A percentile compares a stretch with the other conserved stretches of the same genome.
Evolutionary conservation across 35 echinoderm and acorn worm species (phyloP).

Genomic region (Ophiothrix spiculata): DNA sequence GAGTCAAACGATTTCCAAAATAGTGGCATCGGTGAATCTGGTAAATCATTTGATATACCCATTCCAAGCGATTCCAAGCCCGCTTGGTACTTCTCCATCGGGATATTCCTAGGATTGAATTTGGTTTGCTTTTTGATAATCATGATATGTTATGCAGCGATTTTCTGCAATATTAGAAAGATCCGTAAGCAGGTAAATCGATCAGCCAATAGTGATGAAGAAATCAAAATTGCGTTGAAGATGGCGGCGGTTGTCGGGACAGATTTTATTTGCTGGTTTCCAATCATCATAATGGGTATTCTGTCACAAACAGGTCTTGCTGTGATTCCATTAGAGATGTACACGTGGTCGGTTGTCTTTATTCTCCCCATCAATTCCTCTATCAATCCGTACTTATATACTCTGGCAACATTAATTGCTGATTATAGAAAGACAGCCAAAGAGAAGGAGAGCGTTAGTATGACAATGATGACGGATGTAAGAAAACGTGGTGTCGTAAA

Average conservation of each 20-base stretch:
- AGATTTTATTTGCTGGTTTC: constrained; percentile 55
- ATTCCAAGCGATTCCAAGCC: not conserved
- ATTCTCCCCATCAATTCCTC: constrained; percentile 51
- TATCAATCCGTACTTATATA: constrained; percentile 38
- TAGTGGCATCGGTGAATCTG: not conserved
- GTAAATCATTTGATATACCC: not conserved
- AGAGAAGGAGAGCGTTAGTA: not conserved
- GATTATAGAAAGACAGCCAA: not conserved
- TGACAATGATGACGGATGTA: not conserved
- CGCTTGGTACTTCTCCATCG: constrained; percentile 23
- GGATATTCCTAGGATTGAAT: constrained; percentile 38
- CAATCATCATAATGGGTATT: constrained; percentile 53
- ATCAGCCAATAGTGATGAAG: not conserved
- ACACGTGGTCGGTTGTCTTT: constrained; percentile 55
- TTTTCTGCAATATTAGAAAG: constrained; percentile 14
- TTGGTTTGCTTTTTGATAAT: constrained; percentile 26
- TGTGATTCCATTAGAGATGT: constrained; percentile 13
- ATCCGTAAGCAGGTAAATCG: not conserved
- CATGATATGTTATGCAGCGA: constrained; percentile 22
- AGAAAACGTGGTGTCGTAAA: not conserved
- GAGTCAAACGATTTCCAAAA: not conserved
- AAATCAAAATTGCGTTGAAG: constrained; percentile 38
- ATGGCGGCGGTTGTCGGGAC: constrained; percentile 40
- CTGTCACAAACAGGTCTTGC: constrained; percentile 17
- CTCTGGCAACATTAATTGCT: constrained; percentile 18